A percentile compares a stretch with the other conserved stretches of the same genome.
Evolutionary conservation across 2,888 invertebrate species (phyloP).

Genomic region (Scaptomyza flava): DNA sequence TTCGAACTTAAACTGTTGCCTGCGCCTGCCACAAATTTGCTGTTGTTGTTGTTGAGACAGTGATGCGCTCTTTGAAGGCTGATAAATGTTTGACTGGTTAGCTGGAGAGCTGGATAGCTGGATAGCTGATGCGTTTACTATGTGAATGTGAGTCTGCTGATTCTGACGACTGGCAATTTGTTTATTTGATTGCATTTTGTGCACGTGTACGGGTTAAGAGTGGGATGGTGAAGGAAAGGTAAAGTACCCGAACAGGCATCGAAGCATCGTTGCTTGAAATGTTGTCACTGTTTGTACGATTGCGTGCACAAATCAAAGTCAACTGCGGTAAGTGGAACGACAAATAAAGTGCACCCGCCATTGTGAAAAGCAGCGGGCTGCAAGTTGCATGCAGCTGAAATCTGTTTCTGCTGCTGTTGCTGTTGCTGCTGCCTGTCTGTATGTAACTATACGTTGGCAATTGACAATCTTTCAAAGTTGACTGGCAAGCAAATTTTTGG

Average conservation of each 20-base stretch:
- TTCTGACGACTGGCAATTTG: constrained; percentile 62
- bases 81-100: constrained; percentile 6
- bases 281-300: constrained; percentile 37
- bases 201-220: constrained; percentile 15
- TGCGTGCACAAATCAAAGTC: constrained; percentile 65
- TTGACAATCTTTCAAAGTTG: constrained; percentile 52
- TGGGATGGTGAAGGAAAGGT: neutral
- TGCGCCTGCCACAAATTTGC: constrained; percentile 4
- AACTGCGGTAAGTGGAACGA: constrained; percentile 64
- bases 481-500: constrained; percentile 48
- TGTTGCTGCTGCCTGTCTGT: constrained; percentile 1
- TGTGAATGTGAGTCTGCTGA: constrained; percentile 22
- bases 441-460: neutral
- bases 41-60: constrained; percentile 7
- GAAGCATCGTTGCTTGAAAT: neutral
- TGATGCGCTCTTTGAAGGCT: constrained; percentile 6
- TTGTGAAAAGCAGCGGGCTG: constrained; percentile 27
- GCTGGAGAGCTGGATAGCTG: neutral
- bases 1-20: constrained; percentile 1
- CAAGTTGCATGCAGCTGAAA: neutral
- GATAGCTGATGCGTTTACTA: constrained; percentile 10
- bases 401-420: neutral
- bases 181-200: constrained; percentile 66
- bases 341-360: constrained; percentile 58
- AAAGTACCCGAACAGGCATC: neutral